Evolutionary conservation across 2,113 vertebrate species (phyloP), one percentile per base, ranked within the genome.

Genomic region (Hippocampus abdominalis): DNA sequence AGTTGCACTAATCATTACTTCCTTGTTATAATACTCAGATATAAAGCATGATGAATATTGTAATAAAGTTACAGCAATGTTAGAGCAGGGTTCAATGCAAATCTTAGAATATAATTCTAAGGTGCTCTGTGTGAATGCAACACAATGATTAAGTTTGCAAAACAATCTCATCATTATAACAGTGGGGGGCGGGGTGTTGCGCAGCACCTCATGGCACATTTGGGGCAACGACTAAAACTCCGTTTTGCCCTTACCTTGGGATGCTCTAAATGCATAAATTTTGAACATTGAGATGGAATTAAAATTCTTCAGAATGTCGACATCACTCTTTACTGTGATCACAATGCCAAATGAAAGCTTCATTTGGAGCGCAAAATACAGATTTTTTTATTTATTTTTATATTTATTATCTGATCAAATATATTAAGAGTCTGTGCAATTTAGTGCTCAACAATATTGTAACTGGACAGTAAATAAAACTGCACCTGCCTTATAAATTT

Each of bases 61-160:
- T 62, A 23, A 61, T 2, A 25, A 53, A 61, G n/a, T 10, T 46
- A 42, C n/a, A 66, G 64, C 23, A 13, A 39, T 76, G 54, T 64
- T 48, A 42, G 29, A 69, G 8, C 11, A 27, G 11, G 51, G 27
- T 72, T 76, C 69, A n/a, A 13, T 62, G 10, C 10, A 75, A 75
- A 78, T 64, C 1, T 29, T 74, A 64, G 16, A 44, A 69, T 66
- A 54, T 69, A 71, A 77, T 71, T 67, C 23, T 13, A 36, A 39
- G 10, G 36, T 70, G 15, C 54, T 72, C 39, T 2, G 12, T 70
- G 40, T 57, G 40, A 36, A 2, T 66, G 71, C 63, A 76, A 74
- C 46, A 68, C 66, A 81, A 75, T 77, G 16, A 86, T 79, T 76
- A 44, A 32, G 53, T 73, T 81, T 74, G n/a, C 69, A 66, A 75